Base-by-base conservation (phyloP, 2,888 invertebrate genomes). In the Calliphora vomitoria region DNA sequence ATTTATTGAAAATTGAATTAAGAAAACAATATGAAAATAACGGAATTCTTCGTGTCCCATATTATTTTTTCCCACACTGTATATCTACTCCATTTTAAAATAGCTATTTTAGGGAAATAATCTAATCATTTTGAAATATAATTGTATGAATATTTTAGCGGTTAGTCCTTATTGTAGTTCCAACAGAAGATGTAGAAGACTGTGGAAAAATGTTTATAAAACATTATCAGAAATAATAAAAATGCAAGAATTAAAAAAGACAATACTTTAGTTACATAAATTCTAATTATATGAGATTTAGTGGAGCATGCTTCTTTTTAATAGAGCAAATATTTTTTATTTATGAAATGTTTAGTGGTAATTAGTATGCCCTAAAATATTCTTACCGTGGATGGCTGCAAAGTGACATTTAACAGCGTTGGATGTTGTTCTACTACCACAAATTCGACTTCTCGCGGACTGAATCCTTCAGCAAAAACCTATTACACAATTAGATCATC, bases 371-470 rank as follows among this genome's bases (percentile, higher is more conserved):
- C 0, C 4, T 13, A 11, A 60, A 47, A 8, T 41, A 18, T 53
- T 82, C 82, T 88, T 95, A 98, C 98, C 95, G 97, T 97, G 53
- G 93, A 91, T 74, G 96, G 95, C 91, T 96, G 96, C 89, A 98
- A 94, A 10, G 98, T 98, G 55, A 98, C 95, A 93, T 98, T 98
- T 66, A 98, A 94, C 76, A 97, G 94, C 3, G 98, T 98, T 4
- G 98, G 97, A 93, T 97, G 97, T 90, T 96, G 96, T 89, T 98
- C 97, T 69, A 97, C 96, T 10, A 98, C 97, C 94, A 96, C 96
- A 92, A 98, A 97, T 92, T 98, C 97, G 38, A 97, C 95, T 93
- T 98, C 97, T 90, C 96, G 95, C 0, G 98, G 97, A 60, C 96
- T 95, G 92, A 96, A 98, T 58, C 97, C 97, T 91, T 97, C 97